phyloP scores from a whole-genome alignment of 2,113 vertebrate genomes.

The Nothobranchius kuhntae region DNA sequence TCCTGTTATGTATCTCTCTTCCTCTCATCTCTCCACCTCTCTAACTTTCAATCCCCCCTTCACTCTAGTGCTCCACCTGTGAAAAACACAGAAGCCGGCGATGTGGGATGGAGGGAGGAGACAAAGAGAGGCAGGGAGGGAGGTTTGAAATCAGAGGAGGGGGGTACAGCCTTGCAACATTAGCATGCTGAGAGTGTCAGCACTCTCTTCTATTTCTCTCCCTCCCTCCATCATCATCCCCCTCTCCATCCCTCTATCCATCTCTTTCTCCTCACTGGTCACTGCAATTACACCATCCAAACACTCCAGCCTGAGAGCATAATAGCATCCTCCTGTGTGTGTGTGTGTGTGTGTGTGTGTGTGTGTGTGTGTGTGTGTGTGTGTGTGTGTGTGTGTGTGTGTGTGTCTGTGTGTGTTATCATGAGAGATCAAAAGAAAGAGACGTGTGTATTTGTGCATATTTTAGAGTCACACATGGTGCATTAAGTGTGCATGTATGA shows the following conservation, averaged over 20 bases:
- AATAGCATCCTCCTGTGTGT: slow-evolving; percentile 73
- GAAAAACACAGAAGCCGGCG: slow-evolving; percentile 70
- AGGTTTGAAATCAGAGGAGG: slow-evolving; percentile 34
- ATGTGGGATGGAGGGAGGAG: slow-evolving; percentile 61
- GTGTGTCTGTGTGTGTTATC: slow-evolving; percentile 36
- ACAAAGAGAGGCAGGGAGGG: slow-evolving; percentile 48
- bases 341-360: slow-evolving; percentile 48
- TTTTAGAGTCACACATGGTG: slow-evolving; percentile 60
- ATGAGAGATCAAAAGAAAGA: slow-evolving; percentile 57
- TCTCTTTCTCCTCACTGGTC: slow-evolving; percentile 81
- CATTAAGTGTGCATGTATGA: slow-evolving; percentile 63
- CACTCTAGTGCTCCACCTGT: slow-evolving; percentile 67
- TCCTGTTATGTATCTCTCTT: slow-evolving; percentile 61
- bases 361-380: slow-evolving; percentile 49
- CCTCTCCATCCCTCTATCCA: slow-evolving; percentile 72
- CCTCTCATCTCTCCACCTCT: slow-evolving; percentile 12
- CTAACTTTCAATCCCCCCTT: slow-evolving; percentile 41
- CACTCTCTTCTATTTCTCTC: slow-evolving; percentile 69
- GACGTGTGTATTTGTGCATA: slow-evolving; percentile 56
- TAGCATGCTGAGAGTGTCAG: slow-evolving; percentile 84
- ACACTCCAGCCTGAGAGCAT: slow-evolving; percentile 84
- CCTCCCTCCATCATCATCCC: slow-evolving; percentile 63
- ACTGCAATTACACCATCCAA: slow-evolving; percentile 85
- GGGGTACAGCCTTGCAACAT: slow-evolving; percentile 72
- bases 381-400: slow-evolving; percentile 38